Base-by-base conservation (phyloP, 2,113 vertebrate genomes). In the Ceyx melanurus region DNA sequence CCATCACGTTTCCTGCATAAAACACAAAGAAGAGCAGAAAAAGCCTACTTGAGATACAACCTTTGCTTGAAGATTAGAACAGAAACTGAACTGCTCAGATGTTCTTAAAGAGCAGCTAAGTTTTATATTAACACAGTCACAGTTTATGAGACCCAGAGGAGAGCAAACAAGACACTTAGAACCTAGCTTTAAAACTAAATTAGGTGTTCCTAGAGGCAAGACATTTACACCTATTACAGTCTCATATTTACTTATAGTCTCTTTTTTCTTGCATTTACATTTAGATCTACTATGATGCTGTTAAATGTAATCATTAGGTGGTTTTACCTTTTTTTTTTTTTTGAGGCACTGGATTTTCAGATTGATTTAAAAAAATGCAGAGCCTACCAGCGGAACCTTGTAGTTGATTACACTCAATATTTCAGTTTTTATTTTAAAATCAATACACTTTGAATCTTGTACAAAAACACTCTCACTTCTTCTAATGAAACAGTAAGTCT, bases 171-270 rank as follows among this genome's bases (percentile, higher is more conserved):
- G 60, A 89, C 61, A 31, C 67, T 82, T 57, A 53, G 77, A 89
- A 75, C 72, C 53, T 88, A 40, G 72, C 82, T 92, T 89, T 86
- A 65, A 83, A 93, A 93, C 80, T 85, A 92, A 94, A 94, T 88
- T 53, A 74, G 65, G 15, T 91, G 46, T 89, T 93, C 84, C 87
- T 87, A 82, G 89, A 89, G 67, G 85, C 61, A 73, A 83, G 92
- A 40, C 76, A 54, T 77, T 87, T 86, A 42, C 76, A 92, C 78
- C 89, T 92, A 37, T 92, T 95, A 65, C 22, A 77, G 20, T n/a
- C 18, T 62, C n/a, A 4, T 92, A 72, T 87, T 91, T 96, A 82
- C 82, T 88, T 74, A 65, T 73, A 65, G 61, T 51, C 68, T 85
- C n/a, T 67, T 73, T 70, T 80, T 33, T 61, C 31, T 82, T 50